Base-by-base conservation (phyloP, 2,888 invertebrate genomes). In the Thyatira batis region DNA sequence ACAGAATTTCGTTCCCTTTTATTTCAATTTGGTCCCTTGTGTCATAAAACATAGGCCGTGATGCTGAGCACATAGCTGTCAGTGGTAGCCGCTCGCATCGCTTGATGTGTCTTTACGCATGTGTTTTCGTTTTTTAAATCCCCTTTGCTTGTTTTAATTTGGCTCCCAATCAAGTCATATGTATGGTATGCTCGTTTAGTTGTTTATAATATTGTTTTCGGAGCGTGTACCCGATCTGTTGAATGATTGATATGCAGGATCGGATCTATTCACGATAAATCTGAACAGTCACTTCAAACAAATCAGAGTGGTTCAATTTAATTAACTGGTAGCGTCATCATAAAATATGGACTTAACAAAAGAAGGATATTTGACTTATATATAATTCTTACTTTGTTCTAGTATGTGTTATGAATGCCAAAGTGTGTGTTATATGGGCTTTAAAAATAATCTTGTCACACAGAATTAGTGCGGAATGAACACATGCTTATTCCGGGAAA, bases 31-130 rank as follows among this genome's bases (percentile, higher is more conserved):
- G 73, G 73, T 61, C 65, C 74, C 73, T 76, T 63, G 65, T 73
- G 77, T 75, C 79, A 78, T 85, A 85, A 85, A 85, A 82, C 78
- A 80, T 76, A 74, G 75, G 71, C 71, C 58, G 73, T 73, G 80
- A 72, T 71, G 68, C 66, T 67, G 62, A 58, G 60, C 69, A 69
- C 60, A 68, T 71, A 67, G 69, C 73, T 78, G 76, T 78, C 78
- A 68, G 57, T 68, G 63, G 65, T 17, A 39, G 39, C 64, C 65
- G 62, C 70, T 67, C 62, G 71, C 60, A 65, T 67, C 60, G 64
- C 63, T 60, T 69, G 66, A 63, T 66, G 61, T 61, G 60, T 65
- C 63, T 62, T 65, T 51, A 60, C 53, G 51, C 48, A 28, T 45
- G 51, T 52, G 57, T 60, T 54, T 60, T 67, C 61, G 57, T 66